Conservation (phyloP, 1,140 invertebrate species). For the Yoshiicerus persimilis region DNA sequence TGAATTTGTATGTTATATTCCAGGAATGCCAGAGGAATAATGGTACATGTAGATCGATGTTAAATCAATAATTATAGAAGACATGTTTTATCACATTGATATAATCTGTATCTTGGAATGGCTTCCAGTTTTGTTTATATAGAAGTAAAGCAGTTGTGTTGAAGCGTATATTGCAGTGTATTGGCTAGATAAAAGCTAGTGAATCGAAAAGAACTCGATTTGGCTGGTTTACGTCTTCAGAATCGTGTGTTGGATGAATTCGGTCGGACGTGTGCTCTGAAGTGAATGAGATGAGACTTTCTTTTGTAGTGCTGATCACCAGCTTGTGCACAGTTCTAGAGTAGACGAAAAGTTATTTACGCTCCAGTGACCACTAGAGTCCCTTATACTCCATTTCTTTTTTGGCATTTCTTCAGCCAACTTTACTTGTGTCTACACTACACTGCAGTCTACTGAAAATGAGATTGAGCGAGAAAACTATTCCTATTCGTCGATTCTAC, state of each 20-base stretch:
- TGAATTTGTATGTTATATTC: too few relatives aligned
- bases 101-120: too few relatives aligned
- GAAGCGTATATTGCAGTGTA: too few relatives aligned
- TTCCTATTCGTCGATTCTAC: not conserved
- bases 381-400: not conserved
- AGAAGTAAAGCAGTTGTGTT: too few relatives aligned
- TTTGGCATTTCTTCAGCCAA: not conserved
- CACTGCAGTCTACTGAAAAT: too few relatives aligned
- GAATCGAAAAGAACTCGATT: not conserved
- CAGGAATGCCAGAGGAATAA: too few relatives aligned
- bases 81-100: too few relatives aligned
- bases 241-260: not conserved
- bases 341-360: not conserved
- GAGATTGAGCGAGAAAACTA: not conserved
- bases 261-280: not conserved
- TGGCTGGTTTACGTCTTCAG: not conserved
- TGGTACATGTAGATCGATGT: too few relatives aligned
- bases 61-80: too few relatives aligned
- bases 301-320: not conserved
- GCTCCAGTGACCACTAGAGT: not conserved
- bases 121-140: too few relatives aligned
- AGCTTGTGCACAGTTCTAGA: not conserved
- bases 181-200: too few relatives aligned
- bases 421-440: not conserved
- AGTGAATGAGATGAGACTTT: conserved; percentile 15